These are phyloP conservation scores for Caenorhabditis afra DNA, from an alignment of 2,888 invertebrate genomes.

Conservation along the genomic window DNA sequence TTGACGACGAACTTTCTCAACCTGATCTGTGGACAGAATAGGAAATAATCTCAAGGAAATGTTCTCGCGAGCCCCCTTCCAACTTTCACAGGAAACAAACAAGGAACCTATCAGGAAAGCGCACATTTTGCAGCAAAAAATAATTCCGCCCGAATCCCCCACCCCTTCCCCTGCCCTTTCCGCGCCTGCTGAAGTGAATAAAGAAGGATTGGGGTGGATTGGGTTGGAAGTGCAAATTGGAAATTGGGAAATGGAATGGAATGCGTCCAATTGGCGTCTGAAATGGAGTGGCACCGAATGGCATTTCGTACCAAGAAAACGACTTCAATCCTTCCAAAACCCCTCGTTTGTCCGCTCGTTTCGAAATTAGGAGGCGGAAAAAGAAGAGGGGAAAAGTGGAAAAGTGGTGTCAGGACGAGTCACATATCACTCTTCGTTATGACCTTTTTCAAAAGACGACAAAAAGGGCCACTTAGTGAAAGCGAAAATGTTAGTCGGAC, in stretches of 20 bases:
- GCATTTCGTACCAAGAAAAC: too few relatives aligned
- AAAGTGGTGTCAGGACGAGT: background rate
- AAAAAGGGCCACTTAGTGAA: background rate
- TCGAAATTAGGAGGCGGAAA: background rate
- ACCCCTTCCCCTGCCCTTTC: too few relatives aligned
- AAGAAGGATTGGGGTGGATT: too few relatives aligned
- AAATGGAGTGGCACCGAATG: too few relatives aligned
- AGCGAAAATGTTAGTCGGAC: too few relatives aligned
- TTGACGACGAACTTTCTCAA: background rate
- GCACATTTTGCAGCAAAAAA: background rate
- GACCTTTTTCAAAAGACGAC: background rate
- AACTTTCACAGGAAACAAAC: background rate
- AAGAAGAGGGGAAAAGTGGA: background rate
- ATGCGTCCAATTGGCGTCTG: too few relatives aligned
- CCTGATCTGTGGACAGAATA: constrained; percentile 2
- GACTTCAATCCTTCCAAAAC: background rate
- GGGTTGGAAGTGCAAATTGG: too few relatives aligned
- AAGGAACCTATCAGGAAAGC: background rate
- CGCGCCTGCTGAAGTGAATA: too few relatives aligned
- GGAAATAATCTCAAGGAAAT: background rate
- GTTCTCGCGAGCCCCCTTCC: background rate
- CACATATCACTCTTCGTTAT: background rate
- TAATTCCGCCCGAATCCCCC: too few relatives aligned
- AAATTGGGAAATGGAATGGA: too few relatives aligned
- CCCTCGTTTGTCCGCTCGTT: background rate